Evolutionary conservation across 2,797 vertebrate species (phyloP), one percentile per base, ranked within the genome.

Genomic region (Crax fasciolata): DNA sequence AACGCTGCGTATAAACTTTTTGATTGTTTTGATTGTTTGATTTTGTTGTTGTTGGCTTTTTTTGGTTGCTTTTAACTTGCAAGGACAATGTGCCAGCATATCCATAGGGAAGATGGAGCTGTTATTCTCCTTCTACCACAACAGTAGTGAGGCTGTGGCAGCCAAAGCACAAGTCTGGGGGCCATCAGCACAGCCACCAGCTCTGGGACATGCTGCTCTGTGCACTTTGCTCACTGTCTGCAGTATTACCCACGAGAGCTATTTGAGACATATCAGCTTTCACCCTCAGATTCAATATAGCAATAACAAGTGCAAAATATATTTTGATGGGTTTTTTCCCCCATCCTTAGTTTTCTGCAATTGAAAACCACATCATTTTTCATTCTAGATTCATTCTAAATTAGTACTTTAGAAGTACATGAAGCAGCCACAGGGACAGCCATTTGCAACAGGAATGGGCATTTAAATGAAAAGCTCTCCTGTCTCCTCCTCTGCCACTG

Each of bases 391-490:
- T 23, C 35, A 13, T 75, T 91, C 57, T 52, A 17, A 84, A 70
- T 82, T 82, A 83, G 27, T 52, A 80, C 38, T 74, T 68, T 77
- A 49, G 52, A 82, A 68, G 44, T 65, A 28, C 41, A 52, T 8
- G 72, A 80, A 83, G 11, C 24, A 85, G 27, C 14, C 44, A 49
- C 15, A 4, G 61, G 32, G 85, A 71, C 35, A 79, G 12, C 21
- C 59, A 67, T 44, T 83, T 89, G n/a, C 59, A 83, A 52, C 9
- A 15, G 71, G 72, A 92, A 46, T 9, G 72, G 7, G 7, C 49
- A 74, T 81, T 92, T 52, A 78, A 88, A 75, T 16, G 12, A 72
- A 92, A 94, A 81, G 54, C 54, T 82, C 59, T 65, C 43, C 44
- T 78, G 38, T 11, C 12, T 75, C 38, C 9, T 55, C 79, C 39